phyloP scores from a whole-genome alignment of 2,797 vertebrate genomes.

The Streptopelia turtur region DNA sequence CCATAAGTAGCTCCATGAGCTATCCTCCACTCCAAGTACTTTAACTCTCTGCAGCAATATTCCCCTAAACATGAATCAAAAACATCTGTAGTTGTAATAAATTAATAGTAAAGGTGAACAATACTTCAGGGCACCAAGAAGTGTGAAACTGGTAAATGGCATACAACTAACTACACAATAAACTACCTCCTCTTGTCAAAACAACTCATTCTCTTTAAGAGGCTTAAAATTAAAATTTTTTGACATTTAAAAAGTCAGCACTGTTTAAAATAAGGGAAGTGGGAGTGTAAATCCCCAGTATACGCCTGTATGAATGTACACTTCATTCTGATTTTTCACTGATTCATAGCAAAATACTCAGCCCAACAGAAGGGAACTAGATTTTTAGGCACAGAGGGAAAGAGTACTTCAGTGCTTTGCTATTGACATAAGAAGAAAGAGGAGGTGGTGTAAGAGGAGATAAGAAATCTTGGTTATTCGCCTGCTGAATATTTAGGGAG shows the following conservation, averaged over 20 bases:
- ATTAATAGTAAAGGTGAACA: conserved; percentile 7
- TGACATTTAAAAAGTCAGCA: conserved; percentile 55
- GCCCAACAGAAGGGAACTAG: conserved; percentile 46
- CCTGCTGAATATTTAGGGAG: conserved; percentile 49
- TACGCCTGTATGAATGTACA: conserved; percentile 27
- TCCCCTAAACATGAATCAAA: not conserved
- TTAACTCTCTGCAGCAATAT: not conserved
- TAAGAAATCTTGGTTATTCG: conserved; percentile 43
- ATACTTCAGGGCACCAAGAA: not conserved
- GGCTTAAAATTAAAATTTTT: conserved; percentile 8
- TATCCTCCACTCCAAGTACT: not conserved
- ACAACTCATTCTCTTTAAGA: conserved; percentile 11
- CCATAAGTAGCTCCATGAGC: not conserved
- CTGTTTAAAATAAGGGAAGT: conserved; percentile 62
- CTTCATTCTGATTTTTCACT: conserved; percentile 69
- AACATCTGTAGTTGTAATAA: not conserved
- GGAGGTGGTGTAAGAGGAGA: conserved; percentile 29
- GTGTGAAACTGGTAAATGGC: too few relatives aligned
- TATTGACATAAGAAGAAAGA: conserved; percentile 41
- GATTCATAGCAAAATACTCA: conserved; percentile 57
- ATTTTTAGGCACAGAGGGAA: conserved; percentile 28
- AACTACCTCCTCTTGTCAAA: conserved; percentile 44
- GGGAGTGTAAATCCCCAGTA: conserved; percentile 58
- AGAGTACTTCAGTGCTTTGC: conserved; percentile 27
- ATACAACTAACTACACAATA: not conserved